Conservation (phyloP, 2,797 vertebrate species). For the Setipinna tenuifilis region DNA sequence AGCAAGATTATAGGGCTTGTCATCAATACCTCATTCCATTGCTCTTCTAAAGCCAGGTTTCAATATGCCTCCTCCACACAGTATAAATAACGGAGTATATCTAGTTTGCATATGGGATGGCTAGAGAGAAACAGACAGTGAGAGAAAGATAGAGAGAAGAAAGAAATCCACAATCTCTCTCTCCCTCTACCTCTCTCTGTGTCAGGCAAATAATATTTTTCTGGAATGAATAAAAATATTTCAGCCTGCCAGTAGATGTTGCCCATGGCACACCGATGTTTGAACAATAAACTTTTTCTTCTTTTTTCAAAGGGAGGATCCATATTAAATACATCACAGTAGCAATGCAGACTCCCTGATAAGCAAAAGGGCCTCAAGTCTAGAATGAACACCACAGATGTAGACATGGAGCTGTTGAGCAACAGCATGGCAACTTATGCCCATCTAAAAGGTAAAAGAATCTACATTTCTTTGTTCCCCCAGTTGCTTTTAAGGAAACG, state of each 20-base stretch:
- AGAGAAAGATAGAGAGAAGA: too few relatives aligned
- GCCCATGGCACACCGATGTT: background rate
- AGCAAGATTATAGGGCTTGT: background rate
- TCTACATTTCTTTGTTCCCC: background rate
- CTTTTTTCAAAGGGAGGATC: background rate
- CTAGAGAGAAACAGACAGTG: too few relatives aligned
- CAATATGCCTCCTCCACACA: background rate
- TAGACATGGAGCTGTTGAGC: conserved; percentile 79
- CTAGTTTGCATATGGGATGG: too few relatives aligned
- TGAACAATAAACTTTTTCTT: background rate
- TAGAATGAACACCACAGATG: conserved; percentile 72
- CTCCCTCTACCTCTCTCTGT: too few relatives aligned
- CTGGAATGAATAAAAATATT: background rate
- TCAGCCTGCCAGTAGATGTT: background rate
- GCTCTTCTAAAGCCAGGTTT: background rate
- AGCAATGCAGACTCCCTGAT: background rate
- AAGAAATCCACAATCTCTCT: too few relatives aligned
- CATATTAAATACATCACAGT: background rate
- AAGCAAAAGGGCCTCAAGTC: background rate
- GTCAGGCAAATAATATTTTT: background rate
- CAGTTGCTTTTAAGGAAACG: background rate
- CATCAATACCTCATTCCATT: background rate
- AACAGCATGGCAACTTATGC: conserved; percentile 80
- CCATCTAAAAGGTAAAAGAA: conserved; percentile 71
- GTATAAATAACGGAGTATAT: background rate